phyloP scores from a whole-genome alignment of 1,140 invertebrate species.

The Cherax quadricarinatus region DNA sequence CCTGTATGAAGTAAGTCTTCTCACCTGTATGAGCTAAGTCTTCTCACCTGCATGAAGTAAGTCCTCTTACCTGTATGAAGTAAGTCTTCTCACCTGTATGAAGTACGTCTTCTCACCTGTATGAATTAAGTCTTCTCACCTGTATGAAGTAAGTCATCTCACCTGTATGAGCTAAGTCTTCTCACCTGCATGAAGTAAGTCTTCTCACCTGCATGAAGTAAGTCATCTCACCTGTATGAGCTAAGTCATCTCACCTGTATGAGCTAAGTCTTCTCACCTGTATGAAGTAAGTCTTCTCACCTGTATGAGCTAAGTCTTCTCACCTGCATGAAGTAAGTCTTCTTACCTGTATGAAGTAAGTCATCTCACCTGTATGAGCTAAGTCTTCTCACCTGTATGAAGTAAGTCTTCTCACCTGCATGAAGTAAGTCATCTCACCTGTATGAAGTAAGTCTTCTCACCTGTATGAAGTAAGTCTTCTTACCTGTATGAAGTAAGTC shows the following conservation, averaged over 20 bases:
- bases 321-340: neutral
- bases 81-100: neutral
- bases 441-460: neutral
- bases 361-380: conserved; percentile 24
- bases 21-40: neutral
- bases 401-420: neutral
- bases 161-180: neutral
- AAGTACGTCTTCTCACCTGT: no score
- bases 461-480: neutral
- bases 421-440: neutral
- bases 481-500: neutral
- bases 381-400: neutral
- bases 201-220: neutral
- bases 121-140: neutral
- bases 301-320: neutral
- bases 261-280: neutral
- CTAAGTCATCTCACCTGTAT: neutral
- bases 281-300: neutral
- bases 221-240: neutral
- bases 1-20: neutral
- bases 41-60: neutral
- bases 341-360: neutral
- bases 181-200: conserved; percentile 21
- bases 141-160: neutral
- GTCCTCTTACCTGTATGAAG: neutral